Evolutionary conservation across 2,797 vertebrate species (phyloP).

Genomic region (Sylvilagus floridanus): DNA sequence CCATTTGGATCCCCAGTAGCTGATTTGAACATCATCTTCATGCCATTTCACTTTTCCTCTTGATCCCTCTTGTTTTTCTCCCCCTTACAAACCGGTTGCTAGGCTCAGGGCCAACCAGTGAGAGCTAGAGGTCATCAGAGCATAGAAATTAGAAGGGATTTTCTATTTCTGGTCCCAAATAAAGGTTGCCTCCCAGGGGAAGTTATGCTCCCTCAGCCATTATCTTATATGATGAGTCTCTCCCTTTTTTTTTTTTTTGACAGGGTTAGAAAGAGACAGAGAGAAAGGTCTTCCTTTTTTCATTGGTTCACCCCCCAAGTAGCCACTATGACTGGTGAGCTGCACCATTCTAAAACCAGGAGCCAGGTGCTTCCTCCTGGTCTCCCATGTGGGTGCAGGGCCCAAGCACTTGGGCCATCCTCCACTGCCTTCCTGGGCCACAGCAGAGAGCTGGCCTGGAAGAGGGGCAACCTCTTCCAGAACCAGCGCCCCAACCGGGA

Average conservation of each 20-base stretch:
- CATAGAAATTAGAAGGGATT: not conserved
- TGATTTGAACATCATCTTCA: constrained; percentile 9
- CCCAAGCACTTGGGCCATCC: too few species aligned
- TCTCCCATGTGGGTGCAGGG: too few species aligned
- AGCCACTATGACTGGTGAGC: too few species aligned
- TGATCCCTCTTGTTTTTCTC: not conserved
- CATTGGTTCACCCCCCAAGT: too few species aligned
- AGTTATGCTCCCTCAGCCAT: not conserved
- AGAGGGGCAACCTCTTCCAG: too few species aligned
- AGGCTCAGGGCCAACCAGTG: not conserved
- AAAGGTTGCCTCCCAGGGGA: not conserved
- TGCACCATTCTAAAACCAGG: too few species aligned
- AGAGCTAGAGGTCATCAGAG: not conserved
- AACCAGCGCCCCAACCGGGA: too few species aligned
- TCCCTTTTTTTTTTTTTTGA: not conserved
- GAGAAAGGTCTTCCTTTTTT: too few species aligned
- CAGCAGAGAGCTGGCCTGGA: too few species aligned
- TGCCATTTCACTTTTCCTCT: not conserved
- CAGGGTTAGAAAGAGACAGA: too few species aligned
- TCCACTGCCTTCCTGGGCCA: too few species aligned
- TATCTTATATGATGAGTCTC: not conserved
- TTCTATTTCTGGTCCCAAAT: not conserved
- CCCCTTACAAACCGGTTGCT: not conserved
- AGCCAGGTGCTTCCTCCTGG: too few species aligned
- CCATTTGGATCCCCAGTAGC: not conserved